phyloP scores from a whole-genome alignment of 2,888 invertebrate species.

The Lamproptera curius region DNA sequence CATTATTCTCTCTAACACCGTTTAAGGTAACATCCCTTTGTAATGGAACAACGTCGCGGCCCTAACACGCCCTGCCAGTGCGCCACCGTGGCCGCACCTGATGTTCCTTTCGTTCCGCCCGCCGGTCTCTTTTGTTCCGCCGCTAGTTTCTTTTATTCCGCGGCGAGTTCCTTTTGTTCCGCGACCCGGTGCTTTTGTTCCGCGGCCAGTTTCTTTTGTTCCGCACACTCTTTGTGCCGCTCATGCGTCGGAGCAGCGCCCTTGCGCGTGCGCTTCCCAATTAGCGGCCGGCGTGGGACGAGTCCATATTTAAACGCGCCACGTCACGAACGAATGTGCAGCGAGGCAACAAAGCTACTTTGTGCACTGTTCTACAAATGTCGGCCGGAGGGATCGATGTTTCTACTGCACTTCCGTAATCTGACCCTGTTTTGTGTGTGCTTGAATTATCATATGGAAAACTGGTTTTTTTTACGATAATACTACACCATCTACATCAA shows the following conservation, averaged over 20 bases:
- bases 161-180: constrained; percentile 43
- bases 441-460: too few species aligned
- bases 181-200: constrained; percentile 9
- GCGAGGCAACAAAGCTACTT: too few species aligned
- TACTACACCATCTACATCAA: too few species aligned
- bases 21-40: constrained; percentile 58
- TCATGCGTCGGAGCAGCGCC: constrained; percentile 56
- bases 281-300: constrained; percentile 63
- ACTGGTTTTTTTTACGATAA: too few species aligned
- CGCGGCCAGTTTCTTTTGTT: constrained; percentile 44
- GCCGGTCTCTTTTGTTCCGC: constrained; percentile 19
- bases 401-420: too few species aligned
- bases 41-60: constrained; percentile 42
- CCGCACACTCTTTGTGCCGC: constrained; percentile 35
- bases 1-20: constrained; percentile 36
- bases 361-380: too few species aligned
- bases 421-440: too few species aligned
- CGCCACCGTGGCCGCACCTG: constrained; percentile 28
- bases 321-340: constrained; percentile 48
- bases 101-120: constrained; percentile 38
- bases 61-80: constrained; percentile 40
- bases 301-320: constrained; percentile 62
- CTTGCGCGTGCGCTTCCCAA: constrained; percentile 71
- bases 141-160: constrained; percentile 45
- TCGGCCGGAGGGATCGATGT: too few species aligned